Percentiles rank a stretch among this genome's conserved stretches.
These are phyloP conservation scores for Hydrolagus affinis DNA, from an alignment of 2,113 vertebrate species.

Conservation along the genomic window DNA sequence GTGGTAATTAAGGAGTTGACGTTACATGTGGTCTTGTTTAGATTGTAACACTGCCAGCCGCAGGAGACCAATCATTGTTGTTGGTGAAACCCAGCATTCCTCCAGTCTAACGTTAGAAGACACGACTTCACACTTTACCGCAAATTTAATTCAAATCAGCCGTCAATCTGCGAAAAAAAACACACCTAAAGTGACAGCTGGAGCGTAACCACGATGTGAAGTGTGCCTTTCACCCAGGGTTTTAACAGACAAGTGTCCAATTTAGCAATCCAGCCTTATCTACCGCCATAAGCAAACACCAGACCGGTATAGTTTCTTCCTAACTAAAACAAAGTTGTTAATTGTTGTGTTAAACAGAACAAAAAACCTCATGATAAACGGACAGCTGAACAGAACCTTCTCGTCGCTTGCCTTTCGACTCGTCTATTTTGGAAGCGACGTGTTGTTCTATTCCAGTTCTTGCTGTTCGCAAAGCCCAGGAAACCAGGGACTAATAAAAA, in stretches of 20 bases:
- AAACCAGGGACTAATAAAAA: no score
- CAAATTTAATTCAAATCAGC: not conserved
- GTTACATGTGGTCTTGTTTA: no score
- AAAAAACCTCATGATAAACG: slow-evolving; percentile 5
- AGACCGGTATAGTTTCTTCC: not conserved
- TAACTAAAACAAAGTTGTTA: not conserved
- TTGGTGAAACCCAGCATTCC: no score
- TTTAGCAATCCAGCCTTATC: not conserved
- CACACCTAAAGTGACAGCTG: not conserved
- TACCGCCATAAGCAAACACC: not conserved
- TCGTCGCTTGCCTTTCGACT: not conserved
- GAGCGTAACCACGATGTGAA: not conserved
- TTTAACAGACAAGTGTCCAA: not conserved
- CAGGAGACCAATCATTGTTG: no score
- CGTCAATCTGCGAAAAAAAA: not conserved
- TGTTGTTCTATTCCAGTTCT: not conserved
- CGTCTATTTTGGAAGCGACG: not conserved
- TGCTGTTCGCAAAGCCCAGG: no score
- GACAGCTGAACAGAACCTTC: not conserved
- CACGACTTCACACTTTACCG: not conserved
- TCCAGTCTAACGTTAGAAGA: not conserved
- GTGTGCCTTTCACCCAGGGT: not conserved
- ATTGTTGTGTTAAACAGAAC: not conserved
- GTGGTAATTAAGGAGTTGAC: no score
- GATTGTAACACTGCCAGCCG: no score